Percentiles rank a stretch among this genome's conserved stretches.
Evolutionary conservation across 2,888 invertebrate genomes (phyloP).

Genomic region (Hoplodrina ambigua): DNA sequence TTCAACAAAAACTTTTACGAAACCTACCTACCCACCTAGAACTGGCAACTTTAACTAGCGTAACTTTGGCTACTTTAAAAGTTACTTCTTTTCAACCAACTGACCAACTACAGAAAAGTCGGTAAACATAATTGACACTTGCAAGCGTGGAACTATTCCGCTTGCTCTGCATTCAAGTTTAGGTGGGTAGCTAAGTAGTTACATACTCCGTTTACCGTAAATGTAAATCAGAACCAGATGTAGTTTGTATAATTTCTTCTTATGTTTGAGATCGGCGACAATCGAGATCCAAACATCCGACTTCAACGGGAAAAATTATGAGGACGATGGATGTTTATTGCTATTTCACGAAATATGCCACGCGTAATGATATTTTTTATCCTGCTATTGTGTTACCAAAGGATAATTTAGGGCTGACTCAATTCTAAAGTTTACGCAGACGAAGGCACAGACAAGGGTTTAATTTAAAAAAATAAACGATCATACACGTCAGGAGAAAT

Average conservation of each 20-base stretch:
- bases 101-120: slow-evolving; percentile 1
- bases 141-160: slow-evolving; percentile 12
- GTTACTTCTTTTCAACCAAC: slow-evolving; percentile 14
- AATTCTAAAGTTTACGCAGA: too few species aligned
- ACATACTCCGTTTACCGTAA: not conserved
- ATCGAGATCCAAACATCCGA: too few species aligned
- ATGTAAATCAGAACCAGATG: not conserved
- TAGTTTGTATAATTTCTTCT: slow-evolving; percentile 3
- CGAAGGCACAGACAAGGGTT: too few species aligned
- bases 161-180: slow-evolving; percentile 26
- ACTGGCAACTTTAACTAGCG: not conserved
- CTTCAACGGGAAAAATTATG: too few species aligned
- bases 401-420: too few species aligned
- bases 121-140: slow-evolving; percentile 21
- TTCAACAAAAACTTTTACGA: not conserved
- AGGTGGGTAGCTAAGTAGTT: not conserved
- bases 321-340: too few species aligned
- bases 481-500: too few species aligned
- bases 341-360: too few species aligned
- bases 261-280: slow-evolving; percentile 9
- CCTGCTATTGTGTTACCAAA: too few species aligned
- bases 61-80: slow-evolving; percentile 1
- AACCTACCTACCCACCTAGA: not conserved
- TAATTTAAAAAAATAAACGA: too few species aligned
- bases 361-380: too few species aligned